Evolutionary conservation across 1,140 invertebrate genomes (phyloP).

Genomic region (Pachypsylla venusta): DNA sequence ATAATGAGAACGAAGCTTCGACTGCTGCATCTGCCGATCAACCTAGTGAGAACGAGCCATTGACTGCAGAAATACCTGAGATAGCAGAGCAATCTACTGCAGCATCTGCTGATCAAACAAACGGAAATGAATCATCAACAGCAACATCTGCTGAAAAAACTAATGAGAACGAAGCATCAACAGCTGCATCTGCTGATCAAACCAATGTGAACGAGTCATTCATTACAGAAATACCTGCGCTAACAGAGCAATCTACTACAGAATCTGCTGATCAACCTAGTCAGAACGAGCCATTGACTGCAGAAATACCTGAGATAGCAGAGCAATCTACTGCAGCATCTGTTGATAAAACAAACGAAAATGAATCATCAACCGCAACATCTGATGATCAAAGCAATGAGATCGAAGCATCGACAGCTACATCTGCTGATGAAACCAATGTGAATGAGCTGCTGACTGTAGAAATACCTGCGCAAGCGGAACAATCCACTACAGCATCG

Average conservation of each 20-base stretch:
- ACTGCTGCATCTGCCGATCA: neutral
- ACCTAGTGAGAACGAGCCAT: neutral
- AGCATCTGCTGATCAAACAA: neutral
- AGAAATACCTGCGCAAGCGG: too few species aligned
- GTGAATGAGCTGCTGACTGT: too few species aligned
- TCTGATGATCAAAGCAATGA: too few species aligned
- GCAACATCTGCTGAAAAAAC: neutral
- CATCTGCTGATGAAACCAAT: too few species aligned
- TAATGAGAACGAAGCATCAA: neutral
- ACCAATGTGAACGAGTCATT: neutral
- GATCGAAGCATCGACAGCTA: too few species aligned
- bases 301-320: too few species aligned
- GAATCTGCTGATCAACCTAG: too few species aligned
- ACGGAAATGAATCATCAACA: neutral
- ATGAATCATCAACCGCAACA: neutral
- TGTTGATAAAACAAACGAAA: neutral
- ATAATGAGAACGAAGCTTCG: neutral
- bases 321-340: too few species aligned
- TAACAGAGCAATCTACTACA: too few species aligned
- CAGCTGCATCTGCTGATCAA: slow-evolving; percentile 13
- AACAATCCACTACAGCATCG: too few species aligned
- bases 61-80: neutral
- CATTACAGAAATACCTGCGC: slow-evolving; percentile 10
- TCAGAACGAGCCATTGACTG: too few species aligned
- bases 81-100: neutral